Percentiles rank a stretch among this genome's conserved stretches.
phyloP scores from a whole-genome alignment of 2,113 vertebrate species.

The Gobius niger region DNA sequence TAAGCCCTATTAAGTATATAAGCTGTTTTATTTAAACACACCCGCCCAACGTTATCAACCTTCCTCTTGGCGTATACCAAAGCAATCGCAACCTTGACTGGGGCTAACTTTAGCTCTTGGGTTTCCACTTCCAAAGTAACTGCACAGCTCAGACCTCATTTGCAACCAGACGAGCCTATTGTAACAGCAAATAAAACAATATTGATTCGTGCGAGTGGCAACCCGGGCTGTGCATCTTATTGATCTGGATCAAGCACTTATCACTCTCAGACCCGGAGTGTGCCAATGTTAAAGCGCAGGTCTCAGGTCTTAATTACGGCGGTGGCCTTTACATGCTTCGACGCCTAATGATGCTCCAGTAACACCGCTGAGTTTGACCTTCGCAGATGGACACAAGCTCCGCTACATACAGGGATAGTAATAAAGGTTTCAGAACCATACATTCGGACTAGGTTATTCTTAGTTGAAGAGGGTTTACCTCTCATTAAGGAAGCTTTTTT shows the following conservation, averaged over 20 bases:
- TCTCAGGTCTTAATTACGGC: slow-evolving; percentile 76
- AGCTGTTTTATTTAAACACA: neutral
- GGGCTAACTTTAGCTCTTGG: slow-evolving; percentile 50
- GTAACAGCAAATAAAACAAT: slow-evolving; percentile 83
- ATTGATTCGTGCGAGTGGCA: slow-evolving; percentile 79
- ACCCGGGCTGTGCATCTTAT: slow-evolving; percentile 74
- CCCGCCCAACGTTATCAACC: neutral
- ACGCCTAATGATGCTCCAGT: slow-evolving; percentile 64
- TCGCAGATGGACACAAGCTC: slow-evolving; percentile 12
- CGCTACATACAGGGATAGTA: neutral
- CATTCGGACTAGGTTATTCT: too few species aligned
- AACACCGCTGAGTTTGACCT: slow-evolving; percentile 67
- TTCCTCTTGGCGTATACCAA: neutral
- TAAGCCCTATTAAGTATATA: too few species aligned
- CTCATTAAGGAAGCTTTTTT: too few species aligned
- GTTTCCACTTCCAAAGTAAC: slow-evolving; percentile 71
- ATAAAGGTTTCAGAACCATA: too few species aligned
- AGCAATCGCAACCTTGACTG: slow-evolving; percentile 2
- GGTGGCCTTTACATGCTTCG: slow-evolving; percentile 68
- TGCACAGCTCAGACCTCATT: slow-evolving; percentile 73
- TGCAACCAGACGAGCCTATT: slow-evolving; percentile 78
- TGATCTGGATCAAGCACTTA: slow-evolving; percentile 81
- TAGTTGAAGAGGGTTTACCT: too few species aligned
- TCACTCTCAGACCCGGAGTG: slow-evolving; percentile 76
- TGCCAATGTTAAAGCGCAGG: slow-evolving; percentile 69